Evolutionary conservation across 2,797 vertebrate genomes (phyloP), one percentile per base, ranked within the genome.

Genomic region (Anolis apletophallus): DNA sequence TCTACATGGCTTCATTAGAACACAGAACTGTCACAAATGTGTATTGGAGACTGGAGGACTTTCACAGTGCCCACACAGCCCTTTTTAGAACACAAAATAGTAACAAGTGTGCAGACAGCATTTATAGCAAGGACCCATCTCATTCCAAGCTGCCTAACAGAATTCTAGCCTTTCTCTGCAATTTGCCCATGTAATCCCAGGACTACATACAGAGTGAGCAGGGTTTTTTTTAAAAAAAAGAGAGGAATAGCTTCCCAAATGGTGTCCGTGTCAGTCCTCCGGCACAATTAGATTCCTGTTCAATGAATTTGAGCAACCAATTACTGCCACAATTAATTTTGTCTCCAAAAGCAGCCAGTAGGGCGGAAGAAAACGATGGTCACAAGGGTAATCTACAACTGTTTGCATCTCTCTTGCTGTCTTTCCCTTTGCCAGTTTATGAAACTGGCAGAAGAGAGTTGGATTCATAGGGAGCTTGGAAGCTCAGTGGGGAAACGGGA

Each of bases 301-400:
- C 16, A 40, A 32, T 76, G 16, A 82, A 72, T 81, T 17, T 82
- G 54, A 85, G 32, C 73, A 82, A 72, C 8, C 87, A 88, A 72
- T 85, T 85, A 46, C 32, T 71, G 50, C 55, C 55, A 72, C 79
- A 61, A 40, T 40, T 69, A 88, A 88, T 88, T 79, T 83, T 72
- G 55, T 83, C 74, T 77, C 74, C 54, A n/a, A 36, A 81, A 61
- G 67, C 29, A 72, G 32, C 67, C 71, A 78, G 46, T 40, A 40
- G 72, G 14, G 83, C 32, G 75, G 64, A 84, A 84, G 68, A 72
- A 73, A 82, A 81, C 12, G 40, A 67, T 68, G 55, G 21, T 19
- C 85, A 75, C 5, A 13, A 80, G 69, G 55, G 34, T 13, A 75
- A 32, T 8, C 16, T 75, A 61, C 9, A 54, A 17, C 17, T 57